Evolutionary conservation across 2,113 vertebrate species (phyloP).

Genomic region (Acrocephalus arundinaceus): DNA sequence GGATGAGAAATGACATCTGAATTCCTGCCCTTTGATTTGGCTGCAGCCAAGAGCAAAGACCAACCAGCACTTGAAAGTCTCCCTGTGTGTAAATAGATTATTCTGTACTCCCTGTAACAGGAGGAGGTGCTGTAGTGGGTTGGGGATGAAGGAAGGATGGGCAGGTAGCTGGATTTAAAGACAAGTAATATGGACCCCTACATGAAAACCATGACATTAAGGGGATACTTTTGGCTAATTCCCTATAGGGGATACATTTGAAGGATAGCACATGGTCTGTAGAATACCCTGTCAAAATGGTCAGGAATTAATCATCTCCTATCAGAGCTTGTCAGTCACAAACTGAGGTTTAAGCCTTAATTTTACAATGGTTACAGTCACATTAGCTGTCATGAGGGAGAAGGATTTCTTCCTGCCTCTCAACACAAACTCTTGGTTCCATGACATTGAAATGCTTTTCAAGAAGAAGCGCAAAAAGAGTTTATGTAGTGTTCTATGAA

Average conservation of each 20-base stretch:
- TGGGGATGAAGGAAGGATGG: neutral
- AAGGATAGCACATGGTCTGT: neutral
- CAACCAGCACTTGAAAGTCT: neutral
- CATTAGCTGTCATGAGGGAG: neutral
- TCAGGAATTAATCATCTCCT: neutral
- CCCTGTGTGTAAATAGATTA: neutral
- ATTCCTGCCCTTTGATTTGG: neutral
- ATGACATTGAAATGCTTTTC: neutral
- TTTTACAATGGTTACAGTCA: neutral
- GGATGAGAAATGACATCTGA: neutral
- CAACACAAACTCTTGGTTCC: neutral
- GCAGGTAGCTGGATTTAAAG: neutral
- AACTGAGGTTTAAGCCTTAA: neutral
- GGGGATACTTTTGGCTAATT: neutral
- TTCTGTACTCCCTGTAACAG: neutral
- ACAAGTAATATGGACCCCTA: rapidly evolving
- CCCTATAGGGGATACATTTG: neutral
- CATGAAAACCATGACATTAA: neutral
- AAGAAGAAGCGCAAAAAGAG: neutral
- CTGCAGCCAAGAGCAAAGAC: neutral
- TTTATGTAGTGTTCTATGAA: neutral
- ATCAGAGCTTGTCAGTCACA: neutral
- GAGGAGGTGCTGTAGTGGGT: neutral
- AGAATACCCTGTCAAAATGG: neutral
- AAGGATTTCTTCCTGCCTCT: neutral